Evolutionary conservation across 2,888 invertebrate genomes (phyloP), one percentile per base, ranked within the genome.

Genomic region (Athripsodes cinereus): DNA sequence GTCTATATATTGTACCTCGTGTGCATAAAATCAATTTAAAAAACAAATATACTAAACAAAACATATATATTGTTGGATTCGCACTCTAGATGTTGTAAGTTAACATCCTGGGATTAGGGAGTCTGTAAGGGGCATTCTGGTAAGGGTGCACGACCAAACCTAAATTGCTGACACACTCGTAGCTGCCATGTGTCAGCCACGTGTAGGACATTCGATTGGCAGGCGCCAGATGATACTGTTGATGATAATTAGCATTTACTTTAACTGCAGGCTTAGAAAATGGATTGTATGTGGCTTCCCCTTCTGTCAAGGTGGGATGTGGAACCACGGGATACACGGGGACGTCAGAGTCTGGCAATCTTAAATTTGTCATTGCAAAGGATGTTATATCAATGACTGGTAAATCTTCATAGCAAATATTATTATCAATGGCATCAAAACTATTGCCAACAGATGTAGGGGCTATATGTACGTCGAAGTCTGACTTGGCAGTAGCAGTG

Each of bases 171-270:
- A 50, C 46, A 35, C 55, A 52, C 13, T 59, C 59, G 5, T 40
- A 52, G 35, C 52, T 59, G 47, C 52, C 55, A 19, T 55, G 21
- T 1, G 55, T 35, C 18, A 59, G 52, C 59, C 59, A 59, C 11
- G 59, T 47, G 35, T 59, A 59, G 20, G 59, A 55, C 18, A 59
- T 26, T 18, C 50, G 20, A 22, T 51, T 54, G 26, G 47, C 31
- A 6, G 52, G 40, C 6, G 52, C 16, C 16, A 55, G 22, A 18
- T 52, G 59, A 22, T 52, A 55, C 20, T 59, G 59, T 8, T 54
- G 55, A 44, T 55, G 51, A 18, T 52, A 16, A n/a, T 13, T 40
- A 18, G 57, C 19, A 40, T 58, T 58, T 16, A 55, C 50, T 21
- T 58, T 58, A n/a, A 55, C 20, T 8, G 51, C 55, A 5, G 54